Conservation (phyloP, 1,140 invertebrate genomes). For the Eciton burchellii region DNA sequence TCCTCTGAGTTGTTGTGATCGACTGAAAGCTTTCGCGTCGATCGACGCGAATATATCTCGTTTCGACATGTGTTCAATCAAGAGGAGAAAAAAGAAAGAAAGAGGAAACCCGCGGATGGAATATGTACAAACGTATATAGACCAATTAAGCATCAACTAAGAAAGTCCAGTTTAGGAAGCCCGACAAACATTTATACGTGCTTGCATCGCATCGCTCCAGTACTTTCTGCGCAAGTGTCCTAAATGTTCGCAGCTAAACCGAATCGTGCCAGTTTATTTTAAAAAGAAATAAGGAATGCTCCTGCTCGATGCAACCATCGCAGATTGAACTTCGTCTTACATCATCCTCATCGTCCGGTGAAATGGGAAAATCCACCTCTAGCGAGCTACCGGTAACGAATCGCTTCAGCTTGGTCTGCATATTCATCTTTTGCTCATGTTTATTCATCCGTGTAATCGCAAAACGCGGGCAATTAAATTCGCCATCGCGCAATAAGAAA, state of each 20-base stretch:
- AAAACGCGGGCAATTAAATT: not conserved
- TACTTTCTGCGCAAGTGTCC: not conserved
- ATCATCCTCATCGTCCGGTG: not conserved
- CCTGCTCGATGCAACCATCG: not conserved
- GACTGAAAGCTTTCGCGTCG: not conserved
- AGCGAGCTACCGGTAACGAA: not conserved
- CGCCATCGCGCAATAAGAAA: not conserved
- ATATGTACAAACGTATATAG: too few species aligned
- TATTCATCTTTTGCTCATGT: not conserved
- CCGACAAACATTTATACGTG: too few species aligned
- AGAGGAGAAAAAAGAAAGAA: too few species aligned
- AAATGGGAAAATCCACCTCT: not conserved
- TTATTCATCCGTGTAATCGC: not conserved
- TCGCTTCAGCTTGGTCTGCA: not conserved
- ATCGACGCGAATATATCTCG: too few species aligned
- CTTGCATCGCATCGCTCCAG: too few species aligned
- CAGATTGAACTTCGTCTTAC: slow-evolving; percentile 3
- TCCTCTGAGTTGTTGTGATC: slow-evolving; percentile 2
- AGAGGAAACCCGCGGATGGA: too few species aligned
- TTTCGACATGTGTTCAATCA: too few species aligned
- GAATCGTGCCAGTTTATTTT: not conserved
- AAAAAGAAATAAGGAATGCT: not conserved
- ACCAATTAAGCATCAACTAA: too few species aligned
- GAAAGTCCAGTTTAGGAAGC: too few species aligned
- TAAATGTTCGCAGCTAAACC: not conserved